Evolutionary conservation across 2,113 vertebrate species (phyloP), one percentile per base, ranked within the genome.

Genomic region (Girardinichthys multiradiatus): DNA sequence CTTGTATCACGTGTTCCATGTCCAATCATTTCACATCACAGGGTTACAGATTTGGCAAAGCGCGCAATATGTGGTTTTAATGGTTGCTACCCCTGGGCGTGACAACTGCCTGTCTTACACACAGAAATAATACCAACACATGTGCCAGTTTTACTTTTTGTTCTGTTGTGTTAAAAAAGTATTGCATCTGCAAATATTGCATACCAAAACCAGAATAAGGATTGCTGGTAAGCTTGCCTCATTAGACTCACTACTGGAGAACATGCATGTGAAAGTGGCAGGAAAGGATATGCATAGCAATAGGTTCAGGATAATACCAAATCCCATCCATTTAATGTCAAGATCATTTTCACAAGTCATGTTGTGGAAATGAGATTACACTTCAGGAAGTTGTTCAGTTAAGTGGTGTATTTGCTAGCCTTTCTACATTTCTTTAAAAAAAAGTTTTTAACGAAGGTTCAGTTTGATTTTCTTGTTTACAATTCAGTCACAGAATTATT

Each of bases 1-100:
- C 88, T 90, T 84, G 88, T 91, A 91, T 91, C 89, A 90, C 77
- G 81, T 73, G 73, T 72, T 75, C 69, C 14, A 68, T 54, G 64
- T 76, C 30, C 4, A 84, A 82, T 74, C 57, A 88, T 92, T 92
- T 77, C 54, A 51, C 88, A 77, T 87, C 83, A 76, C 72, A 77
- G 85, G 68, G 42, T 83, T 73, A 83, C 77, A 37, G 67, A 83
- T 76, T 78, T 84, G 77, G 77, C 60, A 82, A 83, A 83, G 79
- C 48, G 73, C 72, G 62, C 71, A 85, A 70, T 83, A 69, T 84
- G 80, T 62, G 64, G 69, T 64, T 63, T 86, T 79, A 74, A 76
- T 79, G 82, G 85, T 84, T 84, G 15, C 74, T 71, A 77, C 63
- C 84, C 81, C 28, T 74, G 67, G 75, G 79, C 72, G 76, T 37